phyloP scores from a whole-genome alignment of 2,113 vertebrate species.

The Galbula dea region DNA sequence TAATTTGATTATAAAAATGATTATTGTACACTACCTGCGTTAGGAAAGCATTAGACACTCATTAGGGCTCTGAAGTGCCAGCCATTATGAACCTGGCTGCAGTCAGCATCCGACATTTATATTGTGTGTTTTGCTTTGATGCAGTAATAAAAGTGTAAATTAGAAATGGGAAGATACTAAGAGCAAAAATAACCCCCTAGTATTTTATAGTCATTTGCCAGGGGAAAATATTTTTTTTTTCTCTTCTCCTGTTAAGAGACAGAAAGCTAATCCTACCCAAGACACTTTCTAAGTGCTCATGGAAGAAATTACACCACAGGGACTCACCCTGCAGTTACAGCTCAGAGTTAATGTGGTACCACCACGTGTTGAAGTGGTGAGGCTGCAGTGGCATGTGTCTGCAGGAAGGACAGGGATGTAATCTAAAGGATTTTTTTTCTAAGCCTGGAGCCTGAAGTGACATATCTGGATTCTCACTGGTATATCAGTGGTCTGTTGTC shows the following conservation, averaged over 20 bases:
- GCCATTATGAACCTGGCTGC: conserved; percentile 27
- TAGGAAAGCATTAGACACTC: conserved; percentile 50
- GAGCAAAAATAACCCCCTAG: neutral
- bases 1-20: neutral
- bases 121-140: neutral
- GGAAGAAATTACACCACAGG: neutral
- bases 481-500: neutral
- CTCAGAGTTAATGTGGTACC: neutral
- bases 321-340: neutral
- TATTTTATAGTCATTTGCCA: neutral
- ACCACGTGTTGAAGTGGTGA: neutral
- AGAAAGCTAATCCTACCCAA: neutral
- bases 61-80: conserved; percentile 65
- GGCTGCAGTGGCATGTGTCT: neutral
- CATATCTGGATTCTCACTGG: neutral
- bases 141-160: neutral
- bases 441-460: neutral
- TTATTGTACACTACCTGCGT: conserved; percentile 53
- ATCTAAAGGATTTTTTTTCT: neutral
- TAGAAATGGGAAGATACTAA: neutral
- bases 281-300: neutral
- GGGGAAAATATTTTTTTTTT: neutral
- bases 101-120: neutral
- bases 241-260: neutral
- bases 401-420: neutral